phyloP scores from a whole-genome alignment of 2,797 vertebrate genomes.

The Arremon brunneinucha region DNA sequence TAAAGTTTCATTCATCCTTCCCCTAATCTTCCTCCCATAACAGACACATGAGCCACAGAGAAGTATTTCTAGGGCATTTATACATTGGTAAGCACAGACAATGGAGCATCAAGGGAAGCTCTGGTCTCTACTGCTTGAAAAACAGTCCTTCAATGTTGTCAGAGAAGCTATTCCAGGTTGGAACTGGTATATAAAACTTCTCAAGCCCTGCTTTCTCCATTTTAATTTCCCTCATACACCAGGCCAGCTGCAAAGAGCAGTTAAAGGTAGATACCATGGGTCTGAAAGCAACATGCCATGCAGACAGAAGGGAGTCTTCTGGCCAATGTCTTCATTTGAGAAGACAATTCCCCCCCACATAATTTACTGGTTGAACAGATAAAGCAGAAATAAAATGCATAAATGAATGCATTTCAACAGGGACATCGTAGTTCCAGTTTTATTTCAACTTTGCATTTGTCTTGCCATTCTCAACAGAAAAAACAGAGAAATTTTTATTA shows the following conservation, averaged over 20 bases:
- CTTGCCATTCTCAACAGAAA: background rate
- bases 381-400: background rate
- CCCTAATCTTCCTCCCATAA: background rate
- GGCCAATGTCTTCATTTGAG: background rate
- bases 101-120: background rate
- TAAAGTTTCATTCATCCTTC: background rate
- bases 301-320: background rate
- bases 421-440: background rate
- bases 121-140: background rate
- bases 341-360: background rate
- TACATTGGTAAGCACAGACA: background rate
- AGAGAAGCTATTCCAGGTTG: background rate
- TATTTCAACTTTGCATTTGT: background rate
- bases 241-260: background rate
- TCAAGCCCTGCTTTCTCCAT: background rate
- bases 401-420: background rate
- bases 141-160: background rate
- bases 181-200: background rate
- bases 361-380: background rate
- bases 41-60: background rate
- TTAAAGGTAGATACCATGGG: background rate
- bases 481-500: background rate
- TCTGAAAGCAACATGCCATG: rapidly evolving
- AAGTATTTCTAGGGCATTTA: background rate
- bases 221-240: background rate